A percentile compares a stretch with the other conserved stretches of the same genome.
Evolutionary conservation across 2,113 vertebrate species (phyloP).

Genomic region (Neomonachus schauinslandi): DNA sequence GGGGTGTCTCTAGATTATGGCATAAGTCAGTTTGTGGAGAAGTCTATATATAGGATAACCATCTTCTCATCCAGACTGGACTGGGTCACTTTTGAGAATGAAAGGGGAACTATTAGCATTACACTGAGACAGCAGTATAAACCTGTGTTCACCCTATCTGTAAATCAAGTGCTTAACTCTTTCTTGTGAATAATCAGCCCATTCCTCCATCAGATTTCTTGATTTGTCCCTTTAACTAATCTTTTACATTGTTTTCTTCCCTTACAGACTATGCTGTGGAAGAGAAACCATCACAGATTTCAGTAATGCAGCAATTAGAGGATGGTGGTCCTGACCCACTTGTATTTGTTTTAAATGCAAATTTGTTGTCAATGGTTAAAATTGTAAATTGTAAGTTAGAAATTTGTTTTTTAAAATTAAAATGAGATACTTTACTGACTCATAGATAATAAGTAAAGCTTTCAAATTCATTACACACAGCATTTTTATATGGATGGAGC

Average conservation of each 20-base stretch:
- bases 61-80: background rate
- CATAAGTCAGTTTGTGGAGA: background rate
- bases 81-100: constrained; percentile 14
- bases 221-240: background rate
- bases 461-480: constrained; percentile 32
- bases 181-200: background rate
- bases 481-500: constrained; percentile 21
- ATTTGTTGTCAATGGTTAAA: constrained; percentile 99
- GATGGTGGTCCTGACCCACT: constrained; percentile 96
- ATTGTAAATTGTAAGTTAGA: constrained; percentile 98
- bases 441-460: constrained; percentile 35
- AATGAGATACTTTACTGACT: background rate
- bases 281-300: constrained; percentile 96
- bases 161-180: background rate
- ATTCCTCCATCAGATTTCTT: constrained; percentile 29
- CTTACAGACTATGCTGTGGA: constrained; percentile 96
- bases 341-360: constrained; percentile 99
- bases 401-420: constrained; percentile 72
- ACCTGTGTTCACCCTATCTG: background rate
- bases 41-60: background rate
- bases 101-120: background rate
- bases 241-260: constrained; percentile 63
- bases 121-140: background rate
- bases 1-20: background rate
- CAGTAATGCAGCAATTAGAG: constrained; percentile 98